Base-by-base conservation (phyloP, 2,888 invertebrate genomes). In the Nebria salina region DNA sequence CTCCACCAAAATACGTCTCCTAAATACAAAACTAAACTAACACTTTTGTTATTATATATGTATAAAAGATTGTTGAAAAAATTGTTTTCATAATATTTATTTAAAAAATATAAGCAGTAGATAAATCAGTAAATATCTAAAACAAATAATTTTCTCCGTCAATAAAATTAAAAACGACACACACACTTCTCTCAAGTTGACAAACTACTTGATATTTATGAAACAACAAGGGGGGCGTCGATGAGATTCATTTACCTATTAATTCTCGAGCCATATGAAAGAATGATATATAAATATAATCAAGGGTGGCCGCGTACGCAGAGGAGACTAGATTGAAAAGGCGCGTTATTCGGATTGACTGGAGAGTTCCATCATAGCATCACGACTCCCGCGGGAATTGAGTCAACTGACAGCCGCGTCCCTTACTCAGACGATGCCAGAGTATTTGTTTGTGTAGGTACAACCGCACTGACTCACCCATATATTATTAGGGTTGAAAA, bases 291-390 rank as follows among this genome's bases (percentile, higher is more conserved):
- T 79, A 79, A 79, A 79, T 74, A 79, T 79, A 79, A 79, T 79
- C 74, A 79, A 79, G 65, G 72, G 77, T 15, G 72, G 41, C 54
- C 54, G 54, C 54, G 54, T 54, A 54, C 54, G 54, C 54, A 54
- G 41, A 73, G 41, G 15, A 41, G 73, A 41, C 54, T 78, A 88
- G 87, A 88, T 88, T 88, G 88, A 88, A 88, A 88, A 88, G 87
- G 86, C 87, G 87, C 88, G 88, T 88, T 87, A 88, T 87, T 86
- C 85, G 87, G 87, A 88, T 88, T 88, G 88, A 88, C 87, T 87
- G 86, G 85, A 85, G 86, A 86, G 86, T 86, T 88, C 87, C 88
- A 87, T 88, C 88, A 88, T 88, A 87, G 87, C 86, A 85, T 86
- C 86, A 87, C 85, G 82, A 83, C 84, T 87, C 88, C 88, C 87